Conservation (phyloP, 2,113 vertebrate genomes). For the Sprattus sprattus region DNA sequence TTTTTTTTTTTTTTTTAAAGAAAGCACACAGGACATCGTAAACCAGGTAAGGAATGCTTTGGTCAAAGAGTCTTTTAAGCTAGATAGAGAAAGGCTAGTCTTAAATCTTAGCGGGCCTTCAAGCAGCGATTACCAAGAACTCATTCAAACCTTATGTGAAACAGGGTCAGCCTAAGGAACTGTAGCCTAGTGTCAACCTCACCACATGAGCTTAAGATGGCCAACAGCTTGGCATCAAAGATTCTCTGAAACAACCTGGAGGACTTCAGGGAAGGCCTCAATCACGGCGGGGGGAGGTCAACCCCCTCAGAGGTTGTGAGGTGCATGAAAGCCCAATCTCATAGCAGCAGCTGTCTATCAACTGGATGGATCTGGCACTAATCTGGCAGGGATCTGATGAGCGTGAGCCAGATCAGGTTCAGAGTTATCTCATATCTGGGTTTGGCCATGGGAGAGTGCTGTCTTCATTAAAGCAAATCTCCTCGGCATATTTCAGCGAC, state of each 20-base stretch:
- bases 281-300: neutral
- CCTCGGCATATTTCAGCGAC: neutral
- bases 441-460: neutral
- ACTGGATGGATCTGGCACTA: neutral
- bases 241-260: neutral
- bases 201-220: neutral
- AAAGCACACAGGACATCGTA: neutral
- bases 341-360: neutral
- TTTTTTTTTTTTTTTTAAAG: neutral
- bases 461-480: neutral
- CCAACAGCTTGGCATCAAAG: conserved; percentile 4
- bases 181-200: neutral
- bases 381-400: neutral
- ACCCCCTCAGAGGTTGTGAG: neutral
- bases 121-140: neutral
- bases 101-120: neutral
- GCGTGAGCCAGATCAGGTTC: neutral
- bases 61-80: neutral
- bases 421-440: neutral
- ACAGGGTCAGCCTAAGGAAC: neutral
- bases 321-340: neutral
- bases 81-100: neutral
- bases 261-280: neutral
- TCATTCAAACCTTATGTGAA: neutral
- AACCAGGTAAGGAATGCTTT: conserved; percentile 14